A percentile compares a stretch with the other conserved stretches of the same genome.
phyloP scores from a whole-genome alignment of 2,113 vertebrate genomes.

The Nematolebias whitei region DNA sequence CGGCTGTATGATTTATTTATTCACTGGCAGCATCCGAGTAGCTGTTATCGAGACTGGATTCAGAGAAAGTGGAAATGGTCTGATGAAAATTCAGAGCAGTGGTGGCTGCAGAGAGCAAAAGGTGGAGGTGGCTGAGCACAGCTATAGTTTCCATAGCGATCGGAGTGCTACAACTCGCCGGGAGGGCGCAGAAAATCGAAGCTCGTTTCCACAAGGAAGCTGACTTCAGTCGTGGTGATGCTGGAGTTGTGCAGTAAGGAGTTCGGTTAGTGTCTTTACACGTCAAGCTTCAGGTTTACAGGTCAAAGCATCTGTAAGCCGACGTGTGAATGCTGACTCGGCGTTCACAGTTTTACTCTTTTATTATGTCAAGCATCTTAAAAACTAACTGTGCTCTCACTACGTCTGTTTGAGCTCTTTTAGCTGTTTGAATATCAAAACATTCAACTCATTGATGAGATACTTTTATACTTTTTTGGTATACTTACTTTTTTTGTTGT shows the following conservation, averaged over 20 bases:
- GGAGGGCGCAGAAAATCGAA: slow-evolving; percentile 48
- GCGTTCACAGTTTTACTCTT: too few relatives aligned
- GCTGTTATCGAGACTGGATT: slow-evolving; percentile 21
- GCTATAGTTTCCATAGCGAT: slow-evolving; percentile 9
- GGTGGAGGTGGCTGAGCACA: too few relatives aligned
- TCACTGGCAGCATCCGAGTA: slow-evolving; percentile 34
- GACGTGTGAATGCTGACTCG: background rate
- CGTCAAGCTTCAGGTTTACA: slow-evolving; percentile 16
- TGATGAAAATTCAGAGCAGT: slow-evolving; percentile 39
- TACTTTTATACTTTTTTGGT: too few relatives aligned
- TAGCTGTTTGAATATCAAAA: too few relatives aligned
- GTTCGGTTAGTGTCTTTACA: slow-evolving; percentile 23
- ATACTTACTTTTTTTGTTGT: too few relatives aligned
- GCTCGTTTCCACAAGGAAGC: slow-evolving; percentile 47
- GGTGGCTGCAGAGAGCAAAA: background rate
- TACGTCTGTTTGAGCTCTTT: too few relatives aligned
- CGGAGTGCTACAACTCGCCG: slow-evolving; percentile 32
- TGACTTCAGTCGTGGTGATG: background rate
- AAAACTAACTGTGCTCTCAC: too few relatives aligned
- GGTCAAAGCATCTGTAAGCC: slow-evolving; percentile 16
- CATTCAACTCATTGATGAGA: too few relatives aligned
- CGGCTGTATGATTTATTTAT: slow-evolving; percentile 58
- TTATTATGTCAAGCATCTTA: too few relatives aligned
- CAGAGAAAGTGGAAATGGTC: slow-evolving; percentile 16
- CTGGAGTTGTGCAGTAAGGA: slow-evolving; percentile 8